phyloP scores from a whole-genome alignment of 2,797 vertebrate species.

The Chelmon rostratus region DNA sequence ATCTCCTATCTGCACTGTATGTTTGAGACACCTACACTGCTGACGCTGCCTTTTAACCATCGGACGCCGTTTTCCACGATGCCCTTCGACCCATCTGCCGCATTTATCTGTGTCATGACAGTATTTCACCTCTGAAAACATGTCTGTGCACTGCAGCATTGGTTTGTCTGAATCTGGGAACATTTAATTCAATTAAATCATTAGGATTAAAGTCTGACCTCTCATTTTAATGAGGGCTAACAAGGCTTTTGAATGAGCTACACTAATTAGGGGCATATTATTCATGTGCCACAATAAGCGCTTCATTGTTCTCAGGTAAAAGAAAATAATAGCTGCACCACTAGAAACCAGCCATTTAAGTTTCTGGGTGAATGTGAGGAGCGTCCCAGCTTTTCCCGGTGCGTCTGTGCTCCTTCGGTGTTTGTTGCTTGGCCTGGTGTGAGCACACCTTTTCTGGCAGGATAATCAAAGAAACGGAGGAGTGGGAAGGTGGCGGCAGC shows the following conservation, averaged over 20 bases:
- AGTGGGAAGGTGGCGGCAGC: neutral
- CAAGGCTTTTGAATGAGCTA: conserved; percentile 72
- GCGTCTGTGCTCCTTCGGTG: neutral
- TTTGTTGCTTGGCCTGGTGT: neutral
- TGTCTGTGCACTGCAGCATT: conserved; percentile 10
- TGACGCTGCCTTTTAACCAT: neutral
- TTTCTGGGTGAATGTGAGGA: neutral
- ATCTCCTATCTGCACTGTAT: neutral
- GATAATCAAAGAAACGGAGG: conserved; percentile 7
- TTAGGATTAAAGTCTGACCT: conserved; percentile 76
- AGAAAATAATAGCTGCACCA: conserved; percentile 39
- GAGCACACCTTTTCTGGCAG: neutral
- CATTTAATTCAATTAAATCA: conserved; percentile 82
- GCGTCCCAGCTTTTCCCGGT: neutral
- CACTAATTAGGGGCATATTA: conserved; percentile 79
- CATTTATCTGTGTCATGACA: neutral
- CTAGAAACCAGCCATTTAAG: conserved; percentile 37
- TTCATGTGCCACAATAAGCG: conserved; percentile 68
- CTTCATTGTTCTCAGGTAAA: conserved; percentile 50
- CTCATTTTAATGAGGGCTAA: conserved; percentile 74
- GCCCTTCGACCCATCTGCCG: neutral
- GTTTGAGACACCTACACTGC: neutral
- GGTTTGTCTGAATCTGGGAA: conserved; percentile 63
- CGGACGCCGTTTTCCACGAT: neutral
- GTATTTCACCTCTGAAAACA: neutral